Evolutionary conservation across 2,888 invertebrate species (phyloP).

Genomic region (Trypoxylon attenuatum): DNA sequence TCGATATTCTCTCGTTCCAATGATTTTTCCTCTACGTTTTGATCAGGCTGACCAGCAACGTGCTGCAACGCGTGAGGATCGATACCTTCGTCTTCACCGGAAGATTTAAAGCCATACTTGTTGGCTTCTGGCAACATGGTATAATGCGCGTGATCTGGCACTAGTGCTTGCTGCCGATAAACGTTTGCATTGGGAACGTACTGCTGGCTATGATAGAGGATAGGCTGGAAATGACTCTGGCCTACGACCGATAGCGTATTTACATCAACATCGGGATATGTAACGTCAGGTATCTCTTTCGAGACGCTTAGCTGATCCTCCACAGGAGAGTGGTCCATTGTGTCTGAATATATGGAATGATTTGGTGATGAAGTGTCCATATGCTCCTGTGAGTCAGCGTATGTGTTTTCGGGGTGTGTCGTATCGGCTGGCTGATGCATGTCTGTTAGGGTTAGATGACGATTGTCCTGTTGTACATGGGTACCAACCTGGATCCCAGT

Average conservation of each 20-base stretch:
- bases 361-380: slow-evolving; percentile 71
- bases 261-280: slow-evolving; percentile 53
- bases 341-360: slow-evolving; percentile 72
- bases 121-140: slow-evolving; percentile 45
- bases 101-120: slow-evolving; percentile 33
- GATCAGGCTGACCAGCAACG: slow-evolving; percentile 28
- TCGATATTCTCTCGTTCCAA: slow-evolving; percentile 32
- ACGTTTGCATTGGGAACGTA: slow-evolving; percentile 57
- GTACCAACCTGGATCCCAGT: slow-evolving; percentile 75
- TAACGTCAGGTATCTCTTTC: slow-evolving; percentile 54
- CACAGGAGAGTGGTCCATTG: slow-evolving; percentile 60
- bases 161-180: slow-evolving; percentile 65
- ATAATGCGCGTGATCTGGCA: slow-evolving; percentile 60
- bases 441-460: slow-evolving; percentile 72
- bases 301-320: slow-evolving; percentile 60
- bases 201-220: slow-evolving; percentile 64
- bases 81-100: slow-evolving; percentile 22
- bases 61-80: slow-evolving; percentile 30
- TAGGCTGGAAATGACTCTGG: slow-evolving; percentile 63
- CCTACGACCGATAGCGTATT: slow-evolving; percentile 55
- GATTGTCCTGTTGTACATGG: slow-evolving; percentile 69
- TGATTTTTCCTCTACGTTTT: slow-evolving; percentile 39
- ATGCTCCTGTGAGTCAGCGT: slow-evolving; percentile 69
- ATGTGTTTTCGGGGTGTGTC: slow-evolving; percentile 73
- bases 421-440: slow-evolving; percentile 73